Evolutionary conservation across 2,113 vertebrate species (phyloP).

Genomic region (Leiothrix lutea): DNA sequence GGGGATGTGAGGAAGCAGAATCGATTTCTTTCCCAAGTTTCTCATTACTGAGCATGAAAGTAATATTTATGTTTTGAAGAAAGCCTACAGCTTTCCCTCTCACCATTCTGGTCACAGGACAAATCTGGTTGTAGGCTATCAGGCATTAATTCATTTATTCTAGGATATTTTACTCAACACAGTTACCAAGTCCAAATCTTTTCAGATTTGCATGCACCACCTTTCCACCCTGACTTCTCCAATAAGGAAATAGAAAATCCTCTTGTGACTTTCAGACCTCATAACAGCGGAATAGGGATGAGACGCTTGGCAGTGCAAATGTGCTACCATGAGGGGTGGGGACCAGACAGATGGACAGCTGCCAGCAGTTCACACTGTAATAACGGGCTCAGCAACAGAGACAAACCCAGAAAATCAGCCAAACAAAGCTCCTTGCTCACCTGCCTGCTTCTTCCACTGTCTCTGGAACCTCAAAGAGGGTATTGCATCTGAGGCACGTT

Average conservation of each 20-base stretch:
- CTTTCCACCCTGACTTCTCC: background rate
- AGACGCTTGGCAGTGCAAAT: background rate
- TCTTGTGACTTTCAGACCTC: background rate
- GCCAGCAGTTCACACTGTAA: background rate
- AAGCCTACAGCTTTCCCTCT: background rate
- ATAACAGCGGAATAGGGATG: rapidly evolving
- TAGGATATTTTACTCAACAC: background rate
- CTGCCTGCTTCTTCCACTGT: background rate
- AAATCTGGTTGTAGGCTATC: background rate
- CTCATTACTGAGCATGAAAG: background rate
- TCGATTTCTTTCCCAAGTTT: background rate
- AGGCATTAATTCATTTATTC: background rate
- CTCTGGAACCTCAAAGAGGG: background rate
- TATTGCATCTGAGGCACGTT: background rate
- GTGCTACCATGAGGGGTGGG: rapidly evolving
- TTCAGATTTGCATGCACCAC: background rate
- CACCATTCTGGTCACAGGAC: background rate
- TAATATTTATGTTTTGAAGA: background rate
- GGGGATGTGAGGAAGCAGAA: background rate
- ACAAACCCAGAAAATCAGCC: background rate
- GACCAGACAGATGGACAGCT: background rate
- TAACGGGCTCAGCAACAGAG: background rate
- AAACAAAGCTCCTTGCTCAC: background rate
- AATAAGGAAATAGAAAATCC: background rate
- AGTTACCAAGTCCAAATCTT: background rate